Base-by-base conservation (phyloP, 1,140 invertebrate species). In the Neelides sp. region DNA sequence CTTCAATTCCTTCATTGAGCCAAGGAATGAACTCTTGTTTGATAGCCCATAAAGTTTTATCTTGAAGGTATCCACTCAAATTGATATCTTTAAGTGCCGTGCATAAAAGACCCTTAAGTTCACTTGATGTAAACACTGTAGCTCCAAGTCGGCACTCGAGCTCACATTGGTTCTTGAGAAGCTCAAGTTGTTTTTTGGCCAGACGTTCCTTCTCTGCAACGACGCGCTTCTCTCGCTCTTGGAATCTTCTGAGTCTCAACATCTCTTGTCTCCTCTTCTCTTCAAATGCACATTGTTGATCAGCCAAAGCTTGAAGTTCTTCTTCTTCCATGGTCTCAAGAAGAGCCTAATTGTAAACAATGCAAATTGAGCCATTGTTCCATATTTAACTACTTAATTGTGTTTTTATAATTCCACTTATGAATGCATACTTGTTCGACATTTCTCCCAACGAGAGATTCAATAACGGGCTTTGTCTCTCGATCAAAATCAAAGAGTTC, bases 301-400 rank as follows among this genome's bases (percentile, higher is more conserved):
- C 55, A 22, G 27, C 46, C 35, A 61, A 32, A 13, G 55, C 48
- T 1, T 22, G 26, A 8, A 61, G 36, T 26, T 61, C 59, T 46
- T 61, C 59, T 50, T 61, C 59, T 28, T 61, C 59, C 55, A 61
- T 57, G 10, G 51, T 54, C 28, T 61, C 59, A 34, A 61, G 26
- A 15, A 60, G 37, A 3, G 48, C 37, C 58, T n/a, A n/a, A n/a
- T n/a, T 60, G 36, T 13, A 41, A 28, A 19, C 46, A 35, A 8
- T 34, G 23, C 27, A 32, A 34, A 5, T 20, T 5, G 4, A 5
- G 8, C 19, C 19, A 48, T 24, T 13, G 22, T 24, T 20, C 30
- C 4, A 36, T 35, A 3, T 35, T 47, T 2, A 23, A 22, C 37
- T 3, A 26, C 3, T 2, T 5, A 15, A n/a, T 30, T 23, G 7